A percentile compares a stretch with the other conserved stretches of the same genome.
These are phyloP conservation scores for Bos javanicus DNA, from an alignment of 2,113 vertebrate species.

Conservation along the genomic window DNA sequence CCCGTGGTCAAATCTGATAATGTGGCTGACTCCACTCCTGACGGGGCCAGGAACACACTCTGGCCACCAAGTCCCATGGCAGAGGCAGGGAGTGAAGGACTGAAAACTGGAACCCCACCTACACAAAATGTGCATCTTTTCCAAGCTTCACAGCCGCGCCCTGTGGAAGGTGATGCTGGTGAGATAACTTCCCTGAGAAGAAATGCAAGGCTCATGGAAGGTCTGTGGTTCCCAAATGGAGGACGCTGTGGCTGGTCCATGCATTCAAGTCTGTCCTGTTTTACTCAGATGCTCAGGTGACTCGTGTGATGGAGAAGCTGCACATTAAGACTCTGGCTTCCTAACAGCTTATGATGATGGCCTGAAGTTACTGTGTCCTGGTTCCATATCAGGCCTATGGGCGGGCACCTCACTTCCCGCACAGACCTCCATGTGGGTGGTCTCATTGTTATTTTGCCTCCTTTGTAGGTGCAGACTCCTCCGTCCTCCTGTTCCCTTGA, in stretches of 20 bases:
- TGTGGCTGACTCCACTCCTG: accelerated
- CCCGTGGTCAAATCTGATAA: not conserved
- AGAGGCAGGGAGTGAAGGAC: not conserved
- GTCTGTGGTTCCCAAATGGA: not conserved
- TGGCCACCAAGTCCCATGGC: not conserved
- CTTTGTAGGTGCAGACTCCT: not conserved
- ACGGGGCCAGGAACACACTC: not conserved
- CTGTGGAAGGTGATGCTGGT: not conserved
- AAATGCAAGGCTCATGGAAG: not conserved
- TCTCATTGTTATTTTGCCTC: not conserved
- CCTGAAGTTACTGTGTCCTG: not conserved
- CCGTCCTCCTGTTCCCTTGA: not conserved
- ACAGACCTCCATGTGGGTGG: accelerated
- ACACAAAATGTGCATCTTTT: not conserved
- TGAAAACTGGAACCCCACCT: not conserved
- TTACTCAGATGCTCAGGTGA: not conserved
- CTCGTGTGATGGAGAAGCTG: not conserved
- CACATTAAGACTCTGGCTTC: not conserved
- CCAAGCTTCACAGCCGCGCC: not conserved
- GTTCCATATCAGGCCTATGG: accelerated
- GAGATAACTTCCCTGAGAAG: not conserved
- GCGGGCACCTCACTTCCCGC: not conserved
- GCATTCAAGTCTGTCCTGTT: not conserved
- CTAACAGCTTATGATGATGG: not conserved
- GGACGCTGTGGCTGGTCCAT: not conserved